Conservation (phyloP, 2,797 vertebrate genomes). For the Odontamblyopus lacepedii region DNA sequence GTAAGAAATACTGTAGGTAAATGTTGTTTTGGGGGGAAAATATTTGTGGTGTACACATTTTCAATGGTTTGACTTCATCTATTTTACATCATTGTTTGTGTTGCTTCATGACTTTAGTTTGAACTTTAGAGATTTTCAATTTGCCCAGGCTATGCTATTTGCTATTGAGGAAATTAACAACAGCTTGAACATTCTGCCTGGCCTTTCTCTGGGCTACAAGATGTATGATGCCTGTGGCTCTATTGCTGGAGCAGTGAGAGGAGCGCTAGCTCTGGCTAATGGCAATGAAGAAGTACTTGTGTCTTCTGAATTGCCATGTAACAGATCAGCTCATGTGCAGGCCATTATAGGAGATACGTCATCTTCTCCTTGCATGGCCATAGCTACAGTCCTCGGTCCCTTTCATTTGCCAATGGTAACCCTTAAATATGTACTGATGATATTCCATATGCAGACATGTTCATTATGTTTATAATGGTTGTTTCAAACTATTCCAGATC, state of each 20-base stretch:
- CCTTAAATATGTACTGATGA: constrained; percentile 13
- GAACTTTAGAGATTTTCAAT: constrained; percentile 67
- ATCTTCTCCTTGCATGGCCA: constrained; percentile 69
- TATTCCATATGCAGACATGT: neutral
- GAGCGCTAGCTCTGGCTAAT: constrained; percentile 64
- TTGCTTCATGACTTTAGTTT: constrained; percentile 47
- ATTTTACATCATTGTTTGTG: neutral
- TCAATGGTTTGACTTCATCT: neutral
- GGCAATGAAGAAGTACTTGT: constrained; percentile 36
- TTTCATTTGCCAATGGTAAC: constrained; percentile 70
- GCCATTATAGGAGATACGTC: constrained; percentile 73
- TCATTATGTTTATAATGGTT: neutral
- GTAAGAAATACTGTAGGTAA: constrained; percentile 46
- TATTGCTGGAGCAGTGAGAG: constrained; percentile 54
- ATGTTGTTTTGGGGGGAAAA: neutral
- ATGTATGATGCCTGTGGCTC: constrained; percentile 71
- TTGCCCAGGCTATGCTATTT: constrained; percentile 71
- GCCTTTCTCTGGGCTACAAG: constrained; percentile 65
- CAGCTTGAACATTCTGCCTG: constrained; percentile 53
- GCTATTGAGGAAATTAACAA: constrained; percentile 79
- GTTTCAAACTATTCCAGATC: constrained; percentile 52
- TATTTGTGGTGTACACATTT: neutral
- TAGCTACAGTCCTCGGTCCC: constrained; percentile 67
- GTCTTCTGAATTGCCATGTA: constrained; percentile 39
- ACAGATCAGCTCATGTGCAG: constrained; percentile 60